phyloP scores from a whole-genome alignment of 2,888 invertebrate species.

The Pachymerium ferrugineum region DNA sequence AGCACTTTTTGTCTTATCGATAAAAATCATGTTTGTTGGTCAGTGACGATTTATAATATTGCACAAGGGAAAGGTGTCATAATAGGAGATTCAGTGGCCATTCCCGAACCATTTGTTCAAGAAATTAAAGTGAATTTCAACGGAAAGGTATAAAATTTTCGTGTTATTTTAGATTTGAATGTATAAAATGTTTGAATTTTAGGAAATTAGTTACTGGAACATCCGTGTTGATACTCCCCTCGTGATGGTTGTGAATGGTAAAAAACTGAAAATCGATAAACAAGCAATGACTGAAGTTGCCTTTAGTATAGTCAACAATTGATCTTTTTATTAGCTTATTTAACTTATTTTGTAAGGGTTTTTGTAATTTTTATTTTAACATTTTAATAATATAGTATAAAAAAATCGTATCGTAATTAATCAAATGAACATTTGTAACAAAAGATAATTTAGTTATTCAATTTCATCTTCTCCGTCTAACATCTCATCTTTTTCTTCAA shows the following conservation, averaged over 20 bases:
- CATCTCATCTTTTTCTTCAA: not conserved
- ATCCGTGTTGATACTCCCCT: slow-evolving; percentile 74
- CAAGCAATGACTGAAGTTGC: slow-evolving; percentile 35
- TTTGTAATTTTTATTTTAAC: too few relatives aligned
- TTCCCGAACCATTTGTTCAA: slow-evolving; percentile 67
- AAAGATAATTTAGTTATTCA: too few relatives aligned
- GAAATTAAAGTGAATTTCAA: slow-evolving; percentile 56
- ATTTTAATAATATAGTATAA: too few relatives aligned
- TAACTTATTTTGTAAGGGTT: too few relatives aligned
- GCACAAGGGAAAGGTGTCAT: slow-evolving; percentile 74
- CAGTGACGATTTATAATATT: slow-evolving; percentile 78
- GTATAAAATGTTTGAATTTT: slow-evolving; percentile 44
- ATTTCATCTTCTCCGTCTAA: too few relatives aligned
- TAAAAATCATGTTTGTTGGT: slow-evolving; percentile 61
- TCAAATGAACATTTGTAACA: too few relatives aligned
- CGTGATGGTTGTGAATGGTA: slow-evolving; percentile 68
- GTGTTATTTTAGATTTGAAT: not conserved
- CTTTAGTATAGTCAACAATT: slow-evolving; percentile 25
- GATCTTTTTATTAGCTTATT: too few relatives aligned
- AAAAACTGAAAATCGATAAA: slow-evolving; percentile 57
- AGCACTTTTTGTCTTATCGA: slow-evolving; percentile 79
- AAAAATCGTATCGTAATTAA: too few relatives aligned
- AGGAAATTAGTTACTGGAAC: slow-evolving; percentile 67
- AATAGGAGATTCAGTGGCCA: slow-evolving; percentile 75
- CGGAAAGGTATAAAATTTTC: not conserved